These are phyloP conservation scores for Strigops habroptila DNA, from an alignment of 2,113 vertebrate genomes.

Conservation along the genomic window DNA sequence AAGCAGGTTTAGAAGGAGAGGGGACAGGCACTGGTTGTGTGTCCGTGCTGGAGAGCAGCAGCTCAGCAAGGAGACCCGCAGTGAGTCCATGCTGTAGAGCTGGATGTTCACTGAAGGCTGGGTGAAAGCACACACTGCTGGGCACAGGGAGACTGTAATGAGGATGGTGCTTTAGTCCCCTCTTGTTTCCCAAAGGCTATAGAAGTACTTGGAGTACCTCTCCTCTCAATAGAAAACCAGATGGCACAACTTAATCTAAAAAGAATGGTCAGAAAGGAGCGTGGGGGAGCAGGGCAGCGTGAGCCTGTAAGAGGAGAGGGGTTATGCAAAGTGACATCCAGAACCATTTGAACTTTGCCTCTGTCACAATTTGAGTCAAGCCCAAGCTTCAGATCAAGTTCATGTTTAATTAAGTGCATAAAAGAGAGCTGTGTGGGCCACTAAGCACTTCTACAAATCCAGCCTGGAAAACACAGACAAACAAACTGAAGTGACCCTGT, in stretches of 20 bases:
- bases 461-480: constrained; percentile 30
- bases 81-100: not conserved
- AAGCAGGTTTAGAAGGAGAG: not conserved
- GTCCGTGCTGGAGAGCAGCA: not conserved
- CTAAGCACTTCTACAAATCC: not conserved
- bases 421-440: not conserved
- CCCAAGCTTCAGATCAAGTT: constrained; percentile 50
- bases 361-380: constrained; percentile 30
- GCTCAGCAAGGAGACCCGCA: not conserved
- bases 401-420: constrained; percentile 20
- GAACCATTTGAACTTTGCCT: constrained; percentile 35
- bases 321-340: constrained; percentile 10
- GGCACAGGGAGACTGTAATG: rapidly evolving
- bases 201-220: not conserved
- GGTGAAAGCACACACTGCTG: not conserved
- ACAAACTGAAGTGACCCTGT: constrained; percentile 3
- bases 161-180: not conserved
- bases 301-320: not conserved
- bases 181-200: not conserved
- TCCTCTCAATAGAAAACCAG: not conserved
- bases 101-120: not conserved
- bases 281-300: not conserved
- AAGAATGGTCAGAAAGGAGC: not conserved
- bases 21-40: not conserved
- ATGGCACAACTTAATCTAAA: not conserved